phyloP scores from a whole-genome alignment of 1,140 invertebrate genomes.

The Araneus ventricosus region DNA sequence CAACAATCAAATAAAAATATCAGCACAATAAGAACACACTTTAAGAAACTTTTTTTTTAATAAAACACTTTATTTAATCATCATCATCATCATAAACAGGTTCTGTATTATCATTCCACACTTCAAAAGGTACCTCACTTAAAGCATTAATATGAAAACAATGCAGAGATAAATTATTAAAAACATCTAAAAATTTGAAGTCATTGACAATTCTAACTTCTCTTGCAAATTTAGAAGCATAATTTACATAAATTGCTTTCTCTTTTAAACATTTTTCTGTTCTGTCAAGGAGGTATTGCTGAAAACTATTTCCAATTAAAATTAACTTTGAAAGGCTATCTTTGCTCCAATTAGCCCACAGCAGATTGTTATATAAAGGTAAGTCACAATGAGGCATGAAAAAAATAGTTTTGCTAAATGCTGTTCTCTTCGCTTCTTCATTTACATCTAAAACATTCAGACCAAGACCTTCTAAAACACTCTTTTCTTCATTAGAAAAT shows the following conservation, averaged over 20 bases:
- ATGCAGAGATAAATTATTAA: slow-evolving; percentile 43
- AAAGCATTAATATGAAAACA: slow-evolving; percentile 11
- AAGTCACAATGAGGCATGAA: slow-evolving; percentile 66
- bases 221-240: not conserved
- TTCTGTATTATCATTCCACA: not conserved
- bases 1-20: no score
- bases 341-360: slow-evolving; percentile 33
- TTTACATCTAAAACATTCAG: slow-evolving; percentile 16
- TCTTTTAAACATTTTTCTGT: not conserved
- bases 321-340: slow-evolving; percentile 27
- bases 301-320: slow-evolving; percentile 54
- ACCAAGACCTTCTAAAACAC: not conserved
- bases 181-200: slow-evolving; percentile 28
- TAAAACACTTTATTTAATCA: no score
- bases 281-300: no score
- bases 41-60: no score
- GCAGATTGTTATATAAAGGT: slow-evolving; percentile 37
- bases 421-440: slow-evolving; percentile 18
- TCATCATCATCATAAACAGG: not conserved
- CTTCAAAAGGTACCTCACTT: not conserved
- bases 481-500: slow-evolving; percentile 21
- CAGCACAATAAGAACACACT: no score
- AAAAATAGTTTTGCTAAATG: not conserved
- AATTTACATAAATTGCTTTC: slow-evolving; percentile 9
- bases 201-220: slow-evolving; percentile 30